A percentile compares a stretch with the other conserved stretches of the same genome.
Evolutionary conservation across 1,140 invertebrate species (phyloP).

Genomic region (Bathynomus jamesi): DNA sequence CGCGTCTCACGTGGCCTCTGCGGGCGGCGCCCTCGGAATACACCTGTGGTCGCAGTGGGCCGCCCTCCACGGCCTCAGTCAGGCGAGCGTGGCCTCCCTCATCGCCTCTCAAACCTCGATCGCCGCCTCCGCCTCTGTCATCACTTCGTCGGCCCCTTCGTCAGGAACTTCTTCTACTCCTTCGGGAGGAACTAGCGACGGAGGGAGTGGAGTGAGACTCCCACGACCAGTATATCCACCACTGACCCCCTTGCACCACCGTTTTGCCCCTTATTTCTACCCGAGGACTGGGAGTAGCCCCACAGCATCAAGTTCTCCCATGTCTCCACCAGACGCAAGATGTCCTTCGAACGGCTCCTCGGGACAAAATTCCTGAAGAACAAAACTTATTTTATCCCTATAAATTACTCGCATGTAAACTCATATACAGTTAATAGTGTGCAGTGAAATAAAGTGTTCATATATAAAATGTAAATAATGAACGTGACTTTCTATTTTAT

Average conservation of each 20-base stretch:
- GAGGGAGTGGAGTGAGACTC: neutral
- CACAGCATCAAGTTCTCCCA: neutral
- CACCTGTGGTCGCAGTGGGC: neutral
- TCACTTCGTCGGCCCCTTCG: neutral
- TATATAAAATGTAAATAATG: too few relatives aligned
- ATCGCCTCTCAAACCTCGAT: neutral
- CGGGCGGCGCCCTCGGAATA: neutral
- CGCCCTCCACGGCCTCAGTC: neutral
- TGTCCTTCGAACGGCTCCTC: neutral
- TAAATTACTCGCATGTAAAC: neutral
- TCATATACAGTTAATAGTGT: too few relatives aligned
- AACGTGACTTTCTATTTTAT: neutral
- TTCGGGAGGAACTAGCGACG: neutral
- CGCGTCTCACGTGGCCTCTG: neutral
- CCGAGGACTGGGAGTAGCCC: neutral
- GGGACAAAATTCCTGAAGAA: neutral
- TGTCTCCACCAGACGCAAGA: neutral
- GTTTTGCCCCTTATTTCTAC: neutral
- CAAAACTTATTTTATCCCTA: neutral
- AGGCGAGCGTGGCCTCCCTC: neutral
- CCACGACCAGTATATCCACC: neutral
- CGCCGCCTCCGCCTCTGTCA: neutral
- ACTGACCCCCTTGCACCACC: neutral
- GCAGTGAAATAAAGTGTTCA: too few relatives aligned
- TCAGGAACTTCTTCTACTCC: neutral